Conservation (phyloP, 2,113 vertebrate genomes). For the Propithecus coquereli region DNA sequence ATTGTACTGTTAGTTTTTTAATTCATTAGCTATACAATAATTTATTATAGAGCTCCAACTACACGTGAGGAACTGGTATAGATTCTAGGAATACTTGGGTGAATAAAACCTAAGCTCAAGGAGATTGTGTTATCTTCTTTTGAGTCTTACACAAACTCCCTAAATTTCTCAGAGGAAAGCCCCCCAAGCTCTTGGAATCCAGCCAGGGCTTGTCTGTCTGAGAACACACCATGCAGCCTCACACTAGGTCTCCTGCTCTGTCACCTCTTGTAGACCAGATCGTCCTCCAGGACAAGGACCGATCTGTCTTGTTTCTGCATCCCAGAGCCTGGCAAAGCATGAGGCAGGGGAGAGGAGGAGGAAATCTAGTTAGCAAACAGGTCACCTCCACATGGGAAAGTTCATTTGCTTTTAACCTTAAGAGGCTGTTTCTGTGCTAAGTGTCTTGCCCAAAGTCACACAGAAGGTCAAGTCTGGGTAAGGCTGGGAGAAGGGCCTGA, state of each 20-base stretch:
- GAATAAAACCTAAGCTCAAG: not conserved
- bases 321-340: not conserved
- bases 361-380: not conserved
- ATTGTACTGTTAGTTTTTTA: not conserved
- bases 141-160: not conserved
- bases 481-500: not conserved
- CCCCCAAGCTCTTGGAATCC: not conserved
- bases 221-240: not conserved
- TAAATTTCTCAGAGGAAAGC: not conserved
- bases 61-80: not conserved
- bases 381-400: not conserved
- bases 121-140: not conserved
- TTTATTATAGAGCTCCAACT: not conserved
- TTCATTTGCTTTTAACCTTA: not conserved
- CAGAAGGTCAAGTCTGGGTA: not conserved
- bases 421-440: not conserved
- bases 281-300: not conserved
- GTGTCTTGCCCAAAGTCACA: not conserved
- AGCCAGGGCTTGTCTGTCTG: not conserved
- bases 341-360: not conserved
- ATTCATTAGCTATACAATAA: not conserved
- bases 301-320: not conserved
- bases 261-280: not conserved
- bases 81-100: not conserved
- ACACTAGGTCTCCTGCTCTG: not conserved